phyloP scores from a whole-genome alignment of 2,113 vertebrate species.

The Leptodactylus fuscus region DNA sequence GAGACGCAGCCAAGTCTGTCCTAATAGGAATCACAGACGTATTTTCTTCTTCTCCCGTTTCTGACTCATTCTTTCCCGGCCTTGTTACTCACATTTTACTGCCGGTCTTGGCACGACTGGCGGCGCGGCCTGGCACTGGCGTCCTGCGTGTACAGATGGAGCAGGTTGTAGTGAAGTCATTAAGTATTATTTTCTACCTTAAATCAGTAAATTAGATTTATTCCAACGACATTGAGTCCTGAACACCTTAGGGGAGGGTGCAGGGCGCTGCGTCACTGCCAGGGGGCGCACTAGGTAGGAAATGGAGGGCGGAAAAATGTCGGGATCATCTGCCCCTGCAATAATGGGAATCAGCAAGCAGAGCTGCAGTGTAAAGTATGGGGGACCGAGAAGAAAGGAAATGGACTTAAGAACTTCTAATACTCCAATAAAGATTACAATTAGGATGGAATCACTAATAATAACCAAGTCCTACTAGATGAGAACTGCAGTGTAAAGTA shows the following conservation, averaged over 20 bases:
- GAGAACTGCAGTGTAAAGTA: no score
- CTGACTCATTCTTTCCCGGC: slow-evolving; percentile 38
- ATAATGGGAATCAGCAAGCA: not conserved
- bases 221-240: no score
- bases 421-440: no score
- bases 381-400: no score
- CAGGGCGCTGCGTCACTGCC: not conserved
- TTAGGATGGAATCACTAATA: no score
- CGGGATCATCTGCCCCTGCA: no score
- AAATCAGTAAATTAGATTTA: not conserved
- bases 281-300: not conserved
- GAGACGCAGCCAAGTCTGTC: not conserved
- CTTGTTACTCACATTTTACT: slow-evolving; percentile 27
- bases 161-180: not conserved
- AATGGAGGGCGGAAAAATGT: no score
- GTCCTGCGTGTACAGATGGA: not conserved
- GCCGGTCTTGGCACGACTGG: slow-evolving; percentile 18
- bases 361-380: not conserved
- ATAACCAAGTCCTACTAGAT: no score
- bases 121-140: not conserved
- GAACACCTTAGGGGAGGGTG: no score
- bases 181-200: not conserved
- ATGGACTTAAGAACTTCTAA: no score
- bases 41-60: not conserved
- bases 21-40: slow-evolving; percentile 16